A percentile compares a stretch with the other conserved stretches of the same genome.
Evolutionary conservation across 2,113 vertebrate species (phyloP).

Genomic region (Syngnathus typhle): DNA sequence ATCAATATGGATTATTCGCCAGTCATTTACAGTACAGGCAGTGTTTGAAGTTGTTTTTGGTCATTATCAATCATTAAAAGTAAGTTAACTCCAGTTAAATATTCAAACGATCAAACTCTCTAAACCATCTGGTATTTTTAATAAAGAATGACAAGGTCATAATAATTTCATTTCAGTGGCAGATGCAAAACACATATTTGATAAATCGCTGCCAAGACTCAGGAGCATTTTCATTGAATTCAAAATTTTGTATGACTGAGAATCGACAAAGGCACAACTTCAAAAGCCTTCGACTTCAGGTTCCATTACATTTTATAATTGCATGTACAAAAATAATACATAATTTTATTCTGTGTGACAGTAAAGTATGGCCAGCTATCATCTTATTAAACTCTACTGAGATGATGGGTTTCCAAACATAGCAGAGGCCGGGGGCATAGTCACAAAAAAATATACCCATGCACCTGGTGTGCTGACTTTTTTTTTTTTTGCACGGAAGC

Average conservation of each 20-base stretch:
- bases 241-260: background rate
- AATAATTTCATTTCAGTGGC: background rate
- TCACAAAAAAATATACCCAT: conserved; percentile 25
- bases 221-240: background rate
- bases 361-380: background rate
- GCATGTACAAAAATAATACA: background rate
- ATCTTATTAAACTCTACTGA: conserved; percentile 23
- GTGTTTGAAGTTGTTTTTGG: background rate
- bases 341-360: background rate
- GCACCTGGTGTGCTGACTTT: conserved; percentile 46
- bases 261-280: background rate
- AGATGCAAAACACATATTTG: background rate
- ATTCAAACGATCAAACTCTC: background rate
- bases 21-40: background rate
- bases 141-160: background rate
- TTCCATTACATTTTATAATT: background rate
- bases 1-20: no score
- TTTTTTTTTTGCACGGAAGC: conserved; percentile 51
- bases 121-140: background rate
- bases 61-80: background rate
- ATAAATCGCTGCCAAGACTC: background rate
- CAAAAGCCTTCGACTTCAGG: background rate
- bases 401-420: conserved; percentile 45
- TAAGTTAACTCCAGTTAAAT: background rate
- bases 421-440: conserved; percentile 31